These are phyloP conservation scores for Tolmerus cingulatus DNA, from an alignment of 2,888 invertebrate genomes.

Conservation along the genomic window DNA sequence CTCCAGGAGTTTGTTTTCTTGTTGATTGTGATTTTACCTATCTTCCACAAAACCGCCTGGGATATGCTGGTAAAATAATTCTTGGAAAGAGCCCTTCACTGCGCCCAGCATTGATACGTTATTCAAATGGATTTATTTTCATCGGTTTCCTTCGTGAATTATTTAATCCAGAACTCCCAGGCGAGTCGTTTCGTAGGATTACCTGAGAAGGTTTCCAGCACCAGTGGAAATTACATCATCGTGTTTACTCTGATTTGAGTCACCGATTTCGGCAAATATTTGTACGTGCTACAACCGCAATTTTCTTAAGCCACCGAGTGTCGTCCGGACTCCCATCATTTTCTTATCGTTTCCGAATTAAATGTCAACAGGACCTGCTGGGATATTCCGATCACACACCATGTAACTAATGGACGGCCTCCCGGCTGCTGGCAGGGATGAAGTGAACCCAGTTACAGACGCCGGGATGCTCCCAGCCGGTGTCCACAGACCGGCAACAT, in stretches of 20 bases:
- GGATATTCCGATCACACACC: neutral
- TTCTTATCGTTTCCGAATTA: neutral
- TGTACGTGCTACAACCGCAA: neutral
- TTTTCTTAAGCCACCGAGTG: neutral
- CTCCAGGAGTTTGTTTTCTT: neutral
- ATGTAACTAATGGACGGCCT: neutral
- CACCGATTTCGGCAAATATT: neutral
- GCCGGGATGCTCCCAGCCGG: neutral
- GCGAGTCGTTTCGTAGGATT: neutral
- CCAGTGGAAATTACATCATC: neutral
- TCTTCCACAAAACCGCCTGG: neutral
- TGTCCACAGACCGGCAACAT: neutral
- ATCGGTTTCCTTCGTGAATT: neutral
- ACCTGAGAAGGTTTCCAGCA: neutral
- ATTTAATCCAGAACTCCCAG: neutral
- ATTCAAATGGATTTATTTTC: slow-evolving; percentile 10
- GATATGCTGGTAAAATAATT: neutral
- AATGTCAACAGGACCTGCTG: neutral
- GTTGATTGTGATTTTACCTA: neutral
- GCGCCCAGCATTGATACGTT: neutral
- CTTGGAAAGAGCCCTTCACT: neutral
- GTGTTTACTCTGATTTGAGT: neutral
- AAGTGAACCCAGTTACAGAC: neutral
- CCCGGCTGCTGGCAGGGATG: neutral
- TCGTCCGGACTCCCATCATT: neutral